Evolutionary conservation across 2,113 vertebrate genomes (phyloP), one percentile per base, ranked within the genome.

Genomic region (Amazona vittata): DNA sequence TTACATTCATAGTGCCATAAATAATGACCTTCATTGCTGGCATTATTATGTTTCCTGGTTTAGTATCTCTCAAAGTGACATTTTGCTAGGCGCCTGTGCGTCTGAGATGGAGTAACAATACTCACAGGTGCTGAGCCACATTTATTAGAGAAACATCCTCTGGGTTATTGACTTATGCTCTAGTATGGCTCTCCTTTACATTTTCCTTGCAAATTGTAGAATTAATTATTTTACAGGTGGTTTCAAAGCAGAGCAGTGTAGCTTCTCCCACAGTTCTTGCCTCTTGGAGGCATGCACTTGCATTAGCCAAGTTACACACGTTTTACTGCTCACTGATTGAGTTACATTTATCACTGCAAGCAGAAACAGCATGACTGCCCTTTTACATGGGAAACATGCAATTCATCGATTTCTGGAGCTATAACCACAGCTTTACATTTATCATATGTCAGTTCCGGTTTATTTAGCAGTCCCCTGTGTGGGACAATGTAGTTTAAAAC

Each of bases 371-470:
- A 60, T 57, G 80, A 93, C 90, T 83, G 79, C 89, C 94, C 92
- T 94, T 96, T 94, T 81, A 96, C 92, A 76, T 55, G 93, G 89
- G 96, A 95, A 94, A 97, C 96, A 93, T 94, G 89, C 90, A 97
- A 96, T 93, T 89, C 93, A 97, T 97, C 3, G 93, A 98, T 97
- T 97, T 92, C 93, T 96, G 88, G 57, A 90, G 94, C 91, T 86
- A 41, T 59, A 96, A 93, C 82, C 73, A 83, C 50, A 91, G 94
- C 90, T 96, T 89, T 95, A 94, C 93, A 96, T 98, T 97, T 95
- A 96, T 97, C 97, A 95, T 93, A 75, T 97, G 96, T 98, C 98
- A 96, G 93, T 94, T 95, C 95, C 84, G 74, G 86, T 97, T 97
- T 97, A 89, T 70, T 96, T 86, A 89, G 89, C 88, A 88, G 83